phyloP scores from a whole-genome alignment of 2,888 invertebrate species.

The Trachelus iudaicus region DNA sequence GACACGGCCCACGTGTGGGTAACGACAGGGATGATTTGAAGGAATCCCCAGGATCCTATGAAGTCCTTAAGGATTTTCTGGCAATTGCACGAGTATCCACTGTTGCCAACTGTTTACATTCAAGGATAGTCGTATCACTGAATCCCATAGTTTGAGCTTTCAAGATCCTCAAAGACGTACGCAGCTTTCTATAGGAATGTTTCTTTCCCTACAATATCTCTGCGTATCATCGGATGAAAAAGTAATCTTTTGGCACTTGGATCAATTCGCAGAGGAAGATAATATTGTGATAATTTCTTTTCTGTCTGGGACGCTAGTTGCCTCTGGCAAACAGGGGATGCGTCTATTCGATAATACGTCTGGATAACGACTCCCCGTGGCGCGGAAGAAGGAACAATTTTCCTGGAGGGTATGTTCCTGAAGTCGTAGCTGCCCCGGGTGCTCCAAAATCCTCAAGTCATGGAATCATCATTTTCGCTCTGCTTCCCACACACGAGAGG shows the following conservation, averaged over 20 bases:
- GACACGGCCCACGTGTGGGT: not conserved
- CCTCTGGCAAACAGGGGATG: not conserved
- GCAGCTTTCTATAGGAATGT: not conserved
- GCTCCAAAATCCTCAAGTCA: not conserved
- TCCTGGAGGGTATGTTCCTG: not conserved
- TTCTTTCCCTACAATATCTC: not conserved
- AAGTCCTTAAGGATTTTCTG: not conserved
- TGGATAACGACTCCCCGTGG: not conserved
- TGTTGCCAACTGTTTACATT: not conserved
- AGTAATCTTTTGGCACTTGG: not conserved
- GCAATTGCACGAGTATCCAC: not conserved
- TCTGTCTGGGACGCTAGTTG: not conserved
- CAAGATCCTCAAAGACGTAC: not conserved
- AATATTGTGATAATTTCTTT: not conserved
- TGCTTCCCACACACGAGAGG: not conserved
- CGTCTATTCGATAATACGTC: not conserved
- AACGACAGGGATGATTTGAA: not conserved
- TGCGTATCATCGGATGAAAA: not conserved
- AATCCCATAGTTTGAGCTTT: not conserved
- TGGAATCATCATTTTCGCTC: not conserved
- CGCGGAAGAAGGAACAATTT: not conserved
- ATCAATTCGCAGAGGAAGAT: not conserved
- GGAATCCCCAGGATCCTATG: not conserved
- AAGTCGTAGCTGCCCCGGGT: not conserved
- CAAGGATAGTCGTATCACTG: not conserved